A percentile compares a stretch with the other conserved stretches of the same genome.
These are phyloP conservation scores for Eubasilissa regina DNA, from an alignment of 1,140 invertebrate genomes.

Conservation along the genomic window DNA sequence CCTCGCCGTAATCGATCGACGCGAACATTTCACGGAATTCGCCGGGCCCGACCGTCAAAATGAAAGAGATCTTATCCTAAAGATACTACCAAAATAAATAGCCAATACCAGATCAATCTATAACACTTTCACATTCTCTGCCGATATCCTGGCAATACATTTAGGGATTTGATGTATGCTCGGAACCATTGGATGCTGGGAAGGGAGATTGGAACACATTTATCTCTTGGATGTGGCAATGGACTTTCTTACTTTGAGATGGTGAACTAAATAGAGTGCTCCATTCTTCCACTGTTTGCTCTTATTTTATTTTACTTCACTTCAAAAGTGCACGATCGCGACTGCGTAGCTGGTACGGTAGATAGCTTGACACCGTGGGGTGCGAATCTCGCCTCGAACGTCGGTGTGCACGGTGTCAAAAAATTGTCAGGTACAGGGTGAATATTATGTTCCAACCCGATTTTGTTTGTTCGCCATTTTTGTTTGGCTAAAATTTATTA, in stretches of 20 bases:
- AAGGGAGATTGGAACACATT: background rate
- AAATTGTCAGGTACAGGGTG: too few relatives aligned
- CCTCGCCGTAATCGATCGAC: background rate
- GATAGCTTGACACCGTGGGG: too few relatives aligned
- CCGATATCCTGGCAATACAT: slow-evolving; percentile 23
- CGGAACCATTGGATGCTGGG: background rate
- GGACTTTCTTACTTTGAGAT: background rate
- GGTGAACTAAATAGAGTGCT: too few relatives aligned
- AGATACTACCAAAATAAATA: slow-evolving; percentile 36
- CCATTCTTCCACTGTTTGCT: too few relatives aligned
- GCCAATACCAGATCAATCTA: slow-evolving; percentile 29
- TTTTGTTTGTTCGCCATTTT: too few relatives aligned
- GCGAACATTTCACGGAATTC: background rate
- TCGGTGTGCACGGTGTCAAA: too few relatives aligned
- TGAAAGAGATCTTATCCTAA: slow-evolving; percentile 40
- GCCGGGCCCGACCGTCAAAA: background rate
- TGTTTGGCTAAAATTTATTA: too few relatives aligned
- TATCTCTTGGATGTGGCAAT: background rate
- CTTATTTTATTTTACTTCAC: too few relatives aligned
- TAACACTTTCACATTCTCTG: slow-evolving; percentile 27
- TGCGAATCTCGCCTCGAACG: too few relatives aligned
- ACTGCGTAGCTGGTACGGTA: too few relatives aligned
- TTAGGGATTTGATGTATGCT: slow-evolving; percentile 37
- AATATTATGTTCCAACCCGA: too few relatives aligned
- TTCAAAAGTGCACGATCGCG: too few relatives aligned